Evolutionary conservation across 2,113 vertebrate species (phyloP).

Genomic region (Sakesphorus luctuosus): DNA sequence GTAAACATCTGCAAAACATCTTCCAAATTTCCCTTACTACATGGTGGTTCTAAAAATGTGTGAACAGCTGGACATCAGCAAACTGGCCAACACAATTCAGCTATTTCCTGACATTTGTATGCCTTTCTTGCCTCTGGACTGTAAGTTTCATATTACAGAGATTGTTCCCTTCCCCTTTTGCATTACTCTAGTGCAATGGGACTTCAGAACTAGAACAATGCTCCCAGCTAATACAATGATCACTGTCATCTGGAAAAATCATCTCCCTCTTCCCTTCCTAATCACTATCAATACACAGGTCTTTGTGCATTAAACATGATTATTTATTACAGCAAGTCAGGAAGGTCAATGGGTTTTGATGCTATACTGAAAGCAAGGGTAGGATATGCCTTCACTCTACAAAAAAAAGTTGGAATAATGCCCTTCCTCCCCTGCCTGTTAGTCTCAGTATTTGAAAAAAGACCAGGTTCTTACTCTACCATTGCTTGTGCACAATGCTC

Average conservation of each 20-base stretch:
- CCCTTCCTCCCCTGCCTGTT: not conserved
- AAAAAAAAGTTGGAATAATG: not conserved
- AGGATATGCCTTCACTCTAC: not conserved
- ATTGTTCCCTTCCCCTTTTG: not conserved
- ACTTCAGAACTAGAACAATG: not conserved
- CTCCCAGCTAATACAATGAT: not conserved
- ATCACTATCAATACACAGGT: not conserved
- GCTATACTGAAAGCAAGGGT: not conserved
- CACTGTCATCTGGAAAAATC: constrained; percentile 28
- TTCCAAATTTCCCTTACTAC: not conserved
- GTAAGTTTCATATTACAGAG: not conserved
- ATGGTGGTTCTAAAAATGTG: not conserved
- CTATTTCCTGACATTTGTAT: constrained; percentile 35
- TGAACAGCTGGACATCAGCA: constrained; percentile 13
- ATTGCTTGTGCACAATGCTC: not conserved
- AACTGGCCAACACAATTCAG: not conserved
- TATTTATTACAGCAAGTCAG: not conserved
- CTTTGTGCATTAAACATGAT: not conserved
- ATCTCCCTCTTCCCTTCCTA: not conserved
- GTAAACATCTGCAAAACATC: constrained; percentile 33
- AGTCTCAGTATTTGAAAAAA: not conserved
- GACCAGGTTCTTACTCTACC: not conserved
- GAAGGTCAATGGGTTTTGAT: not conserved
- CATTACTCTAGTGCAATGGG: not conserved
- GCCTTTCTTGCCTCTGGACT: constrained; percentile 1